Evolutionary conservation across 2,113 vertebrate species (phyloP).

Genomic region (Seriola quinqueradiata): DNA sequence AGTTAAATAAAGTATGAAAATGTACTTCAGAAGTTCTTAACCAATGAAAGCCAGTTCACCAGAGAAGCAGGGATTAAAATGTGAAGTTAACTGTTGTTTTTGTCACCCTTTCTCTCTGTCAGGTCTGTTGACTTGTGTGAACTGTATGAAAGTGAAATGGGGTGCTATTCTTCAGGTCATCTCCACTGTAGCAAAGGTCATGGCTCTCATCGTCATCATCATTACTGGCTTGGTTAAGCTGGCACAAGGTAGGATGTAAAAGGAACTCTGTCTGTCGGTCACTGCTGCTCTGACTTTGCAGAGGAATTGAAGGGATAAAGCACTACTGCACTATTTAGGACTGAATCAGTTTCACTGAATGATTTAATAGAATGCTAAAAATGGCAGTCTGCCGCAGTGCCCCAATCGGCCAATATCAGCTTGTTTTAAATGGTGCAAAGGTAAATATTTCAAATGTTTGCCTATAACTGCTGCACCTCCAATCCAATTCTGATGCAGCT

Average conservation of each 20-base stretch:
- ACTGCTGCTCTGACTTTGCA: too few relatives aligned
- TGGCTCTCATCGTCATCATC: conserved; percentile 87
- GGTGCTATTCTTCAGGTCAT: conserved; percentile 86
- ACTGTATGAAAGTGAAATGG: conserved; percentile 89
- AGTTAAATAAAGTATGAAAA: background rate
- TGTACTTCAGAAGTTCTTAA: too few relatives aligned
- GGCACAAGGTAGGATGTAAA: conserved; percentile 79
- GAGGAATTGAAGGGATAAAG: too few relatives aligned
- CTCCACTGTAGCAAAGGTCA: conserved; percentile 87
- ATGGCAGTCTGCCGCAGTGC: background rate
- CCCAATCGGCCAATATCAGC: background rate
- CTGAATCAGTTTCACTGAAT: background rate
- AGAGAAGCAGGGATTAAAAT: too few relatives aligned
- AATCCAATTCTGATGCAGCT: too few relatives aligned
- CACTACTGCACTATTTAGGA: background rate
- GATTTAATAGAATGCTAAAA: background rate
- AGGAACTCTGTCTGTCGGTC: background rate
- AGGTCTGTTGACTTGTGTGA: conserved; percentile 86
- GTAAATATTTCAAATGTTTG: too few relatives aligned
- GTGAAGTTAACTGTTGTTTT: background rate
- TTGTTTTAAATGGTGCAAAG: background rate
- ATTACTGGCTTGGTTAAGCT: conserved; percentile 84
- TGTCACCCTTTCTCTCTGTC: background rate
- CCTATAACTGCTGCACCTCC: too few relatives aligned
- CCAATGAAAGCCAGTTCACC: too few relatives aligned